A percentile compares a stretch with the other conserved stretches of the same genome.
Evolutionary conservation across 2,888 invertebrate genomes (phyloP).

Genomic region (Amphipoea lucens): DNA sequence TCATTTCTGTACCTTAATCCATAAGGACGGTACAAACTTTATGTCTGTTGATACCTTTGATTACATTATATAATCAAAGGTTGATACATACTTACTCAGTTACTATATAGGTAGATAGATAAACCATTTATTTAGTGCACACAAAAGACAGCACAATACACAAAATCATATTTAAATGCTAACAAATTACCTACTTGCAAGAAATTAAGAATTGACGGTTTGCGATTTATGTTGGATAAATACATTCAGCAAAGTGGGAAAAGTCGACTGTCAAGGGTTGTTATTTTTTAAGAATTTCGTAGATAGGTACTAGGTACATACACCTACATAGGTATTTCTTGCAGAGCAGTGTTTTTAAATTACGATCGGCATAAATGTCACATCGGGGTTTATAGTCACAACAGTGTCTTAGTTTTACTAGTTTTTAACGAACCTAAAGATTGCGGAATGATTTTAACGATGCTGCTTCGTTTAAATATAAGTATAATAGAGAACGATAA

Average conservation of each 20-base stretch:
- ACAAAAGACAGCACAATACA: no score
- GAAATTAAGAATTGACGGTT: no score
- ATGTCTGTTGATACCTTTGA: no score
- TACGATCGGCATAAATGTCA: constrained; percentile 48
- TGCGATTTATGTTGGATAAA: neutral
- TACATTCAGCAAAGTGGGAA: neutral
- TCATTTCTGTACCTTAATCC: no score
- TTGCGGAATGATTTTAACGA: constrained; percentile 23
- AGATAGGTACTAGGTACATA: no score
- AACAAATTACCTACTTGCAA: no score
- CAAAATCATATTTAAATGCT: no score
- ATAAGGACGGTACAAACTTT: no score
- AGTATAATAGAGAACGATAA: neutral
- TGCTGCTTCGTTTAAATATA: neutral
- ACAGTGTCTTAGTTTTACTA: constrained; percentile 36
- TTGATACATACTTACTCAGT: no score
- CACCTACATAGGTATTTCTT: neutral
- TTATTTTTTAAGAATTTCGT: neutral
- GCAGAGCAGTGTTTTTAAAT: neutral
- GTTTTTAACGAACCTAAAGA: constrained; percentile 38
- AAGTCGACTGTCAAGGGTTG: neutral
- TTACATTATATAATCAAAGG: no score
- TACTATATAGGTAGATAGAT: no score
- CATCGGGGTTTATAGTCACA: constrained; percentile 13
- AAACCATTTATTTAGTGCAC: no score